phyloP scores from a whole-genome alignment of 2,113 vertebrate species.

The Meriones unguiculatus region DNA sequence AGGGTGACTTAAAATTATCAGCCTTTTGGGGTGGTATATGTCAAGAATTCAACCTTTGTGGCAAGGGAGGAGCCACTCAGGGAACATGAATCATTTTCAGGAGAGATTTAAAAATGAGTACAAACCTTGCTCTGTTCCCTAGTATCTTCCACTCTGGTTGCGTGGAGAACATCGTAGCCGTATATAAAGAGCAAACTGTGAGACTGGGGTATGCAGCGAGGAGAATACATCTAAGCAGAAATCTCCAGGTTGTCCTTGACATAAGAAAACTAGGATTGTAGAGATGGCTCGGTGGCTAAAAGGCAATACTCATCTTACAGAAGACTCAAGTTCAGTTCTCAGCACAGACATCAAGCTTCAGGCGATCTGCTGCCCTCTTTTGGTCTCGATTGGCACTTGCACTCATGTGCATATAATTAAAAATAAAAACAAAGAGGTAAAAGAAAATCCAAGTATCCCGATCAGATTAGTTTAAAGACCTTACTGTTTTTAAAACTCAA shows the following conservation, averaged over 20 bases:
- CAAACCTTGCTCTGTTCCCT: background rate
- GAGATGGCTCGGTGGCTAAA: background rate
- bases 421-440: background rate
- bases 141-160: background rate
- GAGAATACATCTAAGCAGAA: background rate
- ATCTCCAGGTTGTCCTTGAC: slow-evolving; percentile 1
- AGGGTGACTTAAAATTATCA: slow-evolving; percentile 33
- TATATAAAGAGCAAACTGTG: background rate
- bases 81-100: background rate
- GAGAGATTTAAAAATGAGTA: background rate
- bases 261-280: background rate
- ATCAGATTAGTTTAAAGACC: slow-evolving; percentile 17
- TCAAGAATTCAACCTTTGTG: slow-evolving; percentile 5
- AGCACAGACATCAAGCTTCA: background rate
- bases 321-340: background rate
- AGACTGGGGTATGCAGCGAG: background rate
- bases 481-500: slow-evolving; percentile 24
- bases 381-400: background rate
- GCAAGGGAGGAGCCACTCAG: background rate
- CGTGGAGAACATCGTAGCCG: background rate
- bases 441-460: background rate
- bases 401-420: background rate
- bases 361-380: background rate
- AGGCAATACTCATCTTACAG: background rate
- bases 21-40: background rate